Percentiles rank a stretch among this genome's conserved stretches.
Evolutionary conservation across 92 coral and sea anemone genomes (phyloP).

Genomic region (Muricea muricata): DNA sequence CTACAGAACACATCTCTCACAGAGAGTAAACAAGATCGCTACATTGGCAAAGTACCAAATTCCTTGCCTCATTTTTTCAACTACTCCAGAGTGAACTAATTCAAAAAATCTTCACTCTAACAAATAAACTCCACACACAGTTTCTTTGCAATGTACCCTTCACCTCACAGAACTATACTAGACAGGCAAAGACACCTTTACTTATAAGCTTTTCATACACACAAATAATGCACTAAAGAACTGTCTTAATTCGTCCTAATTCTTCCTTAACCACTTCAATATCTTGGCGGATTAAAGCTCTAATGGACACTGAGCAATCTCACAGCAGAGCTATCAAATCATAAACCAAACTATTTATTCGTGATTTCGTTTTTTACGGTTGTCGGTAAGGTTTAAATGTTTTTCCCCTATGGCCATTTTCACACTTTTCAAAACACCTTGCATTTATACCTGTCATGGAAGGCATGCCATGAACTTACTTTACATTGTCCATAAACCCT

Average conservation of each 20-base stretch:
- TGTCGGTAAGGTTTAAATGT: neutral
- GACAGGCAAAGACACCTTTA: neutral
- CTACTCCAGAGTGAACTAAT: neutral
- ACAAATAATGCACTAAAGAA: neutral
- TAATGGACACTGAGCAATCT: neutral
- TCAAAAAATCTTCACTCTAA: neutral
- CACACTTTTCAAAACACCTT: slow-evolving; percentile 19
- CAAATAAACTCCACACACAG: neutral
- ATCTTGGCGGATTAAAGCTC: neutral
- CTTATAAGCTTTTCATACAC: too few relatives aligned
- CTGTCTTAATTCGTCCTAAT: slow-evolving; percentile 16
- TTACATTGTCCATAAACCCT: neutral
- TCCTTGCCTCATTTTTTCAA: neutral
- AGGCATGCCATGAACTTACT: neutral
- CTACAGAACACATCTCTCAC: too few relatives aligned
- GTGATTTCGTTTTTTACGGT: neutral
- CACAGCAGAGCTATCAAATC: neutral
- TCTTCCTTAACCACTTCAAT: slow-evolving; percentile 13
- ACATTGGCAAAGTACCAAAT: neutral
- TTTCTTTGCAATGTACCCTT: neutral
- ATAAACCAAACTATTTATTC: neutral
- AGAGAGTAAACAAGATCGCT: neutral
- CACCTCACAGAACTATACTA: neutral
- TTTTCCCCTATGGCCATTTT: neutral
- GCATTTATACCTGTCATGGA: neutral